A percentile compares a stretch with the other conserved stretches of the same genome.
Conservation (phyloP, 2,113 vertebrate species). For the Capreolus pygargus region DNA sequence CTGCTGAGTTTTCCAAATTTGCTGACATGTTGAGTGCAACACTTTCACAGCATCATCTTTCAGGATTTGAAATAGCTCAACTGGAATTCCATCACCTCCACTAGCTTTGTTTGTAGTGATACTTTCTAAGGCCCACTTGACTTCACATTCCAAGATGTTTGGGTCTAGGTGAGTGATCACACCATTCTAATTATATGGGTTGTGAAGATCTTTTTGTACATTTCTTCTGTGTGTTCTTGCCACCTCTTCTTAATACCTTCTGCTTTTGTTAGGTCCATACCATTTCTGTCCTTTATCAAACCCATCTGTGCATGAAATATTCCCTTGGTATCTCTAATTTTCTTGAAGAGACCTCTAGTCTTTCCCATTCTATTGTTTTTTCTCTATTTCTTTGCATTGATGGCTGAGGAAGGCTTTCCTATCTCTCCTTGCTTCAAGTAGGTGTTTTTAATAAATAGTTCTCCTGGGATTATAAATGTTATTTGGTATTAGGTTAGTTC, state of each 20-base stretch:
- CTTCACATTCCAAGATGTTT: background rate
- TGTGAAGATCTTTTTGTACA: background rate
- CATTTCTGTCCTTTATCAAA: background rate
- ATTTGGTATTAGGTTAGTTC: background rate
- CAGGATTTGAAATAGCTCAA: background rate
- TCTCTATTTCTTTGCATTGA: background rate
- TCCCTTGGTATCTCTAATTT: background rate
- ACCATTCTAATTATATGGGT: background rate
- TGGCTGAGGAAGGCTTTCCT: background rate
- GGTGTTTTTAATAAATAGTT: background rate
- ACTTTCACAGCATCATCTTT: background rate
- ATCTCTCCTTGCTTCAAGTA: background rate
- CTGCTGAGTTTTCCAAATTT: background rate
- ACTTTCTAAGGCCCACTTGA: background rate
- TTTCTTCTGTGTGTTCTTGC: background rate
- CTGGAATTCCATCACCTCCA: background rate
- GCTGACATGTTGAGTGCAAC: background rate
- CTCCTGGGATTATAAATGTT: background rate
- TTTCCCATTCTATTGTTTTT: background rate
- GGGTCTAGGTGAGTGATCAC: background rate
- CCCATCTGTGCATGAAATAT: background rate
- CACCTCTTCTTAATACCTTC: background rate
- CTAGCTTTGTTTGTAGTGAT: background rate
- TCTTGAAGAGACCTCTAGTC: background rate
- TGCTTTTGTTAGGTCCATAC: background rate